Evolutionary conservation across 2,888 invertebrate species (phyloP).

Genomic region (Plagiodera versicolora): DNA sequence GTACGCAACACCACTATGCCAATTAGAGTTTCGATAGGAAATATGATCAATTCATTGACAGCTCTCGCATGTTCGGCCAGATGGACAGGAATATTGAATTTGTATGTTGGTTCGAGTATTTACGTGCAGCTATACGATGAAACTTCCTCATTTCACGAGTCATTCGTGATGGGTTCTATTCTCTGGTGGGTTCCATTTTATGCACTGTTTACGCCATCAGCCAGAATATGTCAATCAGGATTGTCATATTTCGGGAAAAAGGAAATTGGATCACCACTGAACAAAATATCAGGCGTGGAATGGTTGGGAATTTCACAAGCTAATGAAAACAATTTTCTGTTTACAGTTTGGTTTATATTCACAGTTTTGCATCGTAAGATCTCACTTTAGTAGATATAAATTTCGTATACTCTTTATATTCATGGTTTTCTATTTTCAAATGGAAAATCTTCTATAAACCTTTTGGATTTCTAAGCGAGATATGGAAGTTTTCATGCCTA

Average conservation of each 20-base stretch:
- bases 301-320: too few species aligned
- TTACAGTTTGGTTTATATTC: too few species aligned
- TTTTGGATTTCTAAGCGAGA: too few species aligned
- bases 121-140: too few species aligned
- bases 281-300: neutral
- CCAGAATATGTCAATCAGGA: neutral
- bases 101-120: slow-evolving; percentile 5
- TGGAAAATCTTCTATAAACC: too few species aligned
- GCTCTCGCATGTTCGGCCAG: neutral
- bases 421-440: too few species aligned
- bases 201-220: too few species aligned
- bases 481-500: too few species aligned
- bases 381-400: too few species aligned
- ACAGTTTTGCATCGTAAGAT: too few species aligned
- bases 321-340: too few species aligned
- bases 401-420: too few species aligned
- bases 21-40: neutral
- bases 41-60: neutral
- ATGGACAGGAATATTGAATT: neutral
- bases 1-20: neutral
- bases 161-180: slow-evolving; percentile 8
- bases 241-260: neutral
- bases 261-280: neutral
- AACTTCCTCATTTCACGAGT: slow-evolving; percentile 14
- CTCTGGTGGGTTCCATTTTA: slow-evolving; percentile 16